Evolutionary conservation across 2,113 vertebrate genomes (phyloP), one percentile per base, ranked within the genome.

Genomic region (Lasiurus borealis): DNA sequence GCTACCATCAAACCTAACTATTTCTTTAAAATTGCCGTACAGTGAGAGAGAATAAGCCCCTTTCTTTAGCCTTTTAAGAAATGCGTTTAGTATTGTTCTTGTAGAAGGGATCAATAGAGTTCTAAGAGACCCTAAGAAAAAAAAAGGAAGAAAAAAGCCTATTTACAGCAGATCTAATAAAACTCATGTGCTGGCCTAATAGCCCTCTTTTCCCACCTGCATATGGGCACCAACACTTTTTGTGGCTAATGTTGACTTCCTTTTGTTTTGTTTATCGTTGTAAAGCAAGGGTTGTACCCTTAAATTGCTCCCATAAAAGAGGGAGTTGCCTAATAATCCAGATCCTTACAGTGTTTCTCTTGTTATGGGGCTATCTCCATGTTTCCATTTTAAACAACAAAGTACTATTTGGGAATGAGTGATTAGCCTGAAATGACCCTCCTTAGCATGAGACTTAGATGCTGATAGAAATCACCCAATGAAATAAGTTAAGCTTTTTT

Each of bases 251-350:
- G n/a, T n/a, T 36, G 15, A 12, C n/a, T 88, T 93, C 21, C n/a
- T 95, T 80, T 90, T n/a, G 25, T 62, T 82, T 88, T 64, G 2
- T 71, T 96, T 86, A 54, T 68, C 76, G 25, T 82, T 91, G 21
- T 59, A 94, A 90, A 87, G 57, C 27, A 90, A 76, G 12, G 11
- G 1, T 52, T 85, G 34, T 84, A 34, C 21, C 72, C 54, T 80
- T n/a, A 78, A 81, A 77, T 34, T 90, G 15, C 93, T 52, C 76
- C 75, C 36, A 82, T 29, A 44, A 91, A 88, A 88, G 71, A 91
- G 8, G 34, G 48, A 91, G n/a, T 54, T 93, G 40, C 18, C 19
- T 34, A 44, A 87, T 81, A 94, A 94, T 16, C 48, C 29, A 88
- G 34, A 19, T 48, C 29, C 23, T 95, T 64, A 72, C 0, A 13